Conservation (phyloP, 2,113 vertebrate species). For the Garra rufa region DNA sequence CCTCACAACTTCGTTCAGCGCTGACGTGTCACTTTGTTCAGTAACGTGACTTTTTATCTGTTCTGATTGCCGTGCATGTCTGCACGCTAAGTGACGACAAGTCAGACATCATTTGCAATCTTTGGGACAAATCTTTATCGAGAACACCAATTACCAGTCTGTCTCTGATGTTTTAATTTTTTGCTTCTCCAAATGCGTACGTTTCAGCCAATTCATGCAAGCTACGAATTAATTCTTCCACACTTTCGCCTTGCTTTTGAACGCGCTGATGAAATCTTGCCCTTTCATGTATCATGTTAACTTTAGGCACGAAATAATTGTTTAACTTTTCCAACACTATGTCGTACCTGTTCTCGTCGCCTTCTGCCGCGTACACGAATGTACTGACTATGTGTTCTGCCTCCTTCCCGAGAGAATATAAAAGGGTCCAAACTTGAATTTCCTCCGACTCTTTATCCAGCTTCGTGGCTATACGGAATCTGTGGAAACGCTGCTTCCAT, state of each 20-base stretch:
- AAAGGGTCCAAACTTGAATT: conserved; percentile 22
- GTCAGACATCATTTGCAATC: conserved; percentile 17
- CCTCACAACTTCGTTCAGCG: background rate
- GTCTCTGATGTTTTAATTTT: conserved; percentile 19
- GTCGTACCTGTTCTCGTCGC: background rate
- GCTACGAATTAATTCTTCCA: background rate
- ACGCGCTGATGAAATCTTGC: background rate
- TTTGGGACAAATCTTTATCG: background rate
- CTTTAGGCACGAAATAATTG: background rate
- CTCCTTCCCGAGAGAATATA: conserved; percentile 20
- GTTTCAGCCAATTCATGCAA: background rate
- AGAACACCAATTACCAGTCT: conserved; percentile 21
- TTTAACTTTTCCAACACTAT: background rate
- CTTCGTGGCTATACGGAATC: conserved; percentile 14
- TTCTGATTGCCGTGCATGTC: background rate
- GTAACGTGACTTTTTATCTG: background rate
- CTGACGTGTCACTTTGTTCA: background rate
- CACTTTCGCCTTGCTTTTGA: background rate
- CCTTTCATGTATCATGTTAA: background rate
- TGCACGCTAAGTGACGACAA: background rate
- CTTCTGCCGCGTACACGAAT: background rate
- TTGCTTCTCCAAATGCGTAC: background rate
- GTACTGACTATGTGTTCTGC: background rate
- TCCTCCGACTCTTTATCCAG: conserved; percentile 23
- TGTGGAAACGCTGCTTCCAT: conserved; percentile 17